phyloP scores from a whole-genome alignment of 2,888 invertebrate genomes.

The Heteropelma amictum region DNA sequence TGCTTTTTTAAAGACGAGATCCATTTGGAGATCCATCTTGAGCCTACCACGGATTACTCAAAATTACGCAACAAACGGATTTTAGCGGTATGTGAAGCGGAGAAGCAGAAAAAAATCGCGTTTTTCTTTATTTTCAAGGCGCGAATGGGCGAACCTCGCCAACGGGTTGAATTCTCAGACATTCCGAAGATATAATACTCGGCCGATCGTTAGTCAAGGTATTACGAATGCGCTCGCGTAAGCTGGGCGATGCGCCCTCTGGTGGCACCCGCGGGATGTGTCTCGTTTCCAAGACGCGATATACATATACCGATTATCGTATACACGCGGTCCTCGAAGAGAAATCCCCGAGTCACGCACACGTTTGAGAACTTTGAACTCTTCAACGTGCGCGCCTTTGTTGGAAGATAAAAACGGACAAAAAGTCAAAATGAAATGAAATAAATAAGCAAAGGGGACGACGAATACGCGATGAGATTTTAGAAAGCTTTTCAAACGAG shows the following conservation, averaged over 20 bases:
- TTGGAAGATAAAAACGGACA: not conserved
- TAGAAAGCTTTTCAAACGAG: slow-evolving; percentile 15
- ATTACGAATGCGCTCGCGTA: slow-evolving; percentile 56
- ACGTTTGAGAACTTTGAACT: slow-evolving; percentile 43
- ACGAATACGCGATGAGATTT: slow-evolving; percentile 10
- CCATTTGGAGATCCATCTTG: not conserved
- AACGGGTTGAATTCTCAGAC: slow-evolving; percentile 6
- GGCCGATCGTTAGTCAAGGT: slow-evolving; percentile 59
- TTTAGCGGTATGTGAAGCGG: not conserved
- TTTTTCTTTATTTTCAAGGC: not conserved
- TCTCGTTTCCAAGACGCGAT: not conserved
- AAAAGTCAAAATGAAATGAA: too few species aligned
- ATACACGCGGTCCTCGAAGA: not conserved
- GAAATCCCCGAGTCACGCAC: slow-evolving; percentile 39
- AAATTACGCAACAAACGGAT: slow-evolving; percentile 10
- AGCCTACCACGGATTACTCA: not conserved
- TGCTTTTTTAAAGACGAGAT: not conserved
- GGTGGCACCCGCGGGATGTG: not conserved
- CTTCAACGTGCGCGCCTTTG: not conserved
- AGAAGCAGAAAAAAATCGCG: not conserved
- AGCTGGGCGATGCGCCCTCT: not conserved
- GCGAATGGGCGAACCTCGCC: not conserved
- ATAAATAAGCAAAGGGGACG: not conserved
- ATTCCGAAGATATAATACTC: slow-evolving; percentile 35
- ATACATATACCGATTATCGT: not conserved